Percentiles rank a stretch among this genome's conserved stretches.
Conservation (phyloP, 2,888 invertebrate genomes). For the Terebella lapidaria region DNA sequence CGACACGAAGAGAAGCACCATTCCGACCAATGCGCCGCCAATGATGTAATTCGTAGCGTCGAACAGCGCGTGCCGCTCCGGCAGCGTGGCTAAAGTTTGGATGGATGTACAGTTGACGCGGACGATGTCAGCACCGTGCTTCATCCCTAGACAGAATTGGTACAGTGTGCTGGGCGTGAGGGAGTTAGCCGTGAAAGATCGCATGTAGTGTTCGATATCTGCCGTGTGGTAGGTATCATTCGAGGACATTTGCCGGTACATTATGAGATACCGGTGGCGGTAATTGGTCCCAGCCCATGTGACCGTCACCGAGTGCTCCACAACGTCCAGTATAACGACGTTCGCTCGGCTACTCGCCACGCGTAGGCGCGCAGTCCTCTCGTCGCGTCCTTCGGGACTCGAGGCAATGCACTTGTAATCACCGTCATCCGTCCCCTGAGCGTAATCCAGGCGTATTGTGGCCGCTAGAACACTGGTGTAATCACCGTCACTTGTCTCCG, state of each 20-base stretch:
- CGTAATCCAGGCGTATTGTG: constrained; percentile 17
- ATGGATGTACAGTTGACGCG: constrained; percentile 23
- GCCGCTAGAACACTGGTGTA: constrained; percentile 2
- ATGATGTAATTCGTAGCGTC: constrained; percentile 13
- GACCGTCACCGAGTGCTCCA: constrained; percentile 22
- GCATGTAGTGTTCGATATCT: constrained; percentile 24
- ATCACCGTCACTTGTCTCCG: background rate
- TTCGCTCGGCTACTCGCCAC: constrained; percentile 20
- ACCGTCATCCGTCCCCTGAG: constrained; percentile 17
- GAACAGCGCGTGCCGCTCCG: constrained; percentile 8
- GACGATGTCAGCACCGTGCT: constrained; percentile 9
- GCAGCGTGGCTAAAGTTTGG: constrained; percentile 11
- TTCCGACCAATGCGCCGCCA: constrained; percentile 11
- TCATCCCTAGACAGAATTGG: constrained; percentile 25
- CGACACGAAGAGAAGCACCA: background rate
- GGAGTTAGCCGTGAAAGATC: constrained; percentile 24
- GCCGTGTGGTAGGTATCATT: constrained; percentile 7
- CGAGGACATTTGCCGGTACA: constrained; percentile 12
- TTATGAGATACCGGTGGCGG: constrained; percentile 21
- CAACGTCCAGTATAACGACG: constrained; percentile 20
- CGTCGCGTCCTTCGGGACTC: constrained; percentile 13
- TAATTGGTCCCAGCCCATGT: constrained; percentile 21
- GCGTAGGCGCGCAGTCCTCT: constrained; percentile 9
- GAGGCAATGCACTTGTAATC: constrained; percentile 22
- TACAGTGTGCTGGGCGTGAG: constrained; percentile 18